phyloP scores from a whole-genome alignment of 1,140 invertebrate species.

The Schlechtendalia chinensis region DNA sequence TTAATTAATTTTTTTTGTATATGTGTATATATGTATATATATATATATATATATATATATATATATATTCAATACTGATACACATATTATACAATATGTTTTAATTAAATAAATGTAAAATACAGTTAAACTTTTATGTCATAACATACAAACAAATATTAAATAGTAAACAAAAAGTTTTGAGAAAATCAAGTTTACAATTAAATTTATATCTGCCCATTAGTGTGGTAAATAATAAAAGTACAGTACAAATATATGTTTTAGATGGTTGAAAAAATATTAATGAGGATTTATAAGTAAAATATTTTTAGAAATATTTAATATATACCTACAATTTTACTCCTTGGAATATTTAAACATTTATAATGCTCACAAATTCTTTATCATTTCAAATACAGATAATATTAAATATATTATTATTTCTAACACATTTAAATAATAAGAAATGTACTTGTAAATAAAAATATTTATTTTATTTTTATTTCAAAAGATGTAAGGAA shows the following conservation, averaged over 20 bases:
- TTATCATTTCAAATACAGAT: neutral
- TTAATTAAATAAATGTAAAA: neutral
- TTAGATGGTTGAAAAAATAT: neutral
- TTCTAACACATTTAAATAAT: no score
- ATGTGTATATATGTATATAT: neutral
- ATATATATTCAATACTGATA: neutral
- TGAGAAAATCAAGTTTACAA: no score
- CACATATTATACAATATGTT: neutral
- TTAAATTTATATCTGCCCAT: no score
- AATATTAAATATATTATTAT: no score
- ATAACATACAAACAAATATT: neutral
- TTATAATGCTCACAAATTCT: neutral
- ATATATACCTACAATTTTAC: no score
- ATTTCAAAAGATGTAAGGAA: neutral
- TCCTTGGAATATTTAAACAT: conserved; percentile 1
- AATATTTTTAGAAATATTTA: no score
- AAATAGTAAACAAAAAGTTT: no score
- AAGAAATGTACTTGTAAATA: no score
- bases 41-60: neutral
- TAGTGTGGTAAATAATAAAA: no score
- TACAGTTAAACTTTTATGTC: neutral
- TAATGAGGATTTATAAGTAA: no score
- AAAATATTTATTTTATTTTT: neutral
- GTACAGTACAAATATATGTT: neutral
- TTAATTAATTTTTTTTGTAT: neutral